Evolutionary conservation across 1,140 invertebrate species (phyloP).

Genomic region (Danaus plexippus): DNA sequence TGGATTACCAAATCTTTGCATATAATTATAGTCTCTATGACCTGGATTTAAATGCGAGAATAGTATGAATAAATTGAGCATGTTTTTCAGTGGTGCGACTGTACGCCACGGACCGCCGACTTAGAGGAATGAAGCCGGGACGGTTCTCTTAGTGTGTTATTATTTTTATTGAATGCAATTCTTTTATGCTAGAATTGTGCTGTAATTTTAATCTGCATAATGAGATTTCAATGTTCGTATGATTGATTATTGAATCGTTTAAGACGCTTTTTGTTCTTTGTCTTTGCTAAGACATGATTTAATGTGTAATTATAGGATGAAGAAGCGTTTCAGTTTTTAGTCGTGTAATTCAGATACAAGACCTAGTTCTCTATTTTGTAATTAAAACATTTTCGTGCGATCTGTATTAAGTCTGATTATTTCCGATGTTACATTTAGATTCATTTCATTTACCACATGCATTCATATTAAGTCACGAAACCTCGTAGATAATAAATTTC

Average conservation of each 20-base stretch:
- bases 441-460: too few relatives aligned
- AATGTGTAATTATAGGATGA: too few relatives aligned
- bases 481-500: constrained; percentile 21
- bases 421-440: too few relatives aligned
- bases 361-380: constrained; percentile 3
- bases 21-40: constrained; percentile 28
- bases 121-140: constrained; percentile 50
- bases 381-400: too few relatives aligned
- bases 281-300: not conserved
- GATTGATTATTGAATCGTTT: constrained; percentile 6
- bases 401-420: too few relatives aligned
- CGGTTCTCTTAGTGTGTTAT: constrained; percentile 34
- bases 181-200: constrained; percentile 25
- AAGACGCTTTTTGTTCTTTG: not conserved
- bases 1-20: constrained; percentile 10
- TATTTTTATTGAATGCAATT: constrained; percentile 36
- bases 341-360: constrained; percentile 17
- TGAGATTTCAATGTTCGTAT: not conserved
- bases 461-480: constrained; percentile 13
- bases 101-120: constrained; percentile 47
- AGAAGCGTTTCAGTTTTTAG: constrained; percentile 3
- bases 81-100: constrained; percentile 15
- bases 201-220: constrained; percentile 16
- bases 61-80: constrained; percentile 19
- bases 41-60: constrained; percentile 21